phyloP scores from a whole-genome alignment of 2,797 vertebrate genomes.

The Poecilia picta region DNA sequence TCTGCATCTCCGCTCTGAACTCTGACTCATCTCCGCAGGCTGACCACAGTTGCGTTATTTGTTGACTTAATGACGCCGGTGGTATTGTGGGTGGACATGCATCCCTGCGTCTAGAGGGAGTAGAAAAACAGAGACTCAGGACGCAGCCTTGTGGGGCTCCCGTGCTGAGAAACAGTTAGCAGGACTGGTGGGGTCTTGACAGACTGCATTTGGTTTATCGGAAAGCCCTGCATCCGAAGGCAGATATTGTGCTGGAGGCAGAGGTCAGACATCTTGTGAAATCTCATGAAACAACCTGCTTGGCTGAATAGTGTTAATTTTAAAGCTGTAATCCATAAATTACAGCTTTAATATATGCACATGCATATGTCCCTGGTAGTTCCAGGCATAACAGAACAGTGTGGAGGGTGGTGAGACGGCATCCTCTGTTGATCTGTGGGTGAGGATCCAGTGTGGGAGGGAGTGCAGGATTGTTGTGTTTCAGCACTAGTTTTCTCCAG shows the following conservation, averaged over 20 bases:
- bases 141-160: not conserved
- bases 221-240: not conserved
- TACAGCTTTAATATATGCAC: not conserved
- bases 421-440: not conserved
- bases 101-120: not conserved
- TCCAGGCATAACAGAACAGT: not conserved
- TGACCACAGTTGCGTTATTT: not conserved
- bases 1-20: not conserved
- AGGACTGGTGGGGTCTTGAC: not conserved
- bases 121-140: not conserved
- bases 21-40: not conserved
- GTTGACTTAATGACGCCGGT: not conserved
- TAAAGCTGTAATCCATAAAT: not conserved
- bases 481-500: not conserved
- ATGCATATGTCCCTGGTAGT: not conserved
- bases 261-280: not conserved
- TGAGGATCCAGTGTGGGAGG: not conserved
- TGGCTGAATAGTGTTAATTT: not conserved
- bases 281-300: not conserved
- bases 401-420: not conserved
- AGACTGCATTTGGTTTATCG: not conserved
- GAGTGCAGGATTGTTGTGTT: not conserved
- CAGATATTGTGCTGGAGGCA: not conserved
- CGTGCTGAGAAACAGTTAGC: not conserved
- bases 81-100: not conserved